These are phyloP conservation scores for Erinaceus europaeus DNA, from an alignment of 2,113 vertebrate genomes.

Conservation along the genomic window DNA sequence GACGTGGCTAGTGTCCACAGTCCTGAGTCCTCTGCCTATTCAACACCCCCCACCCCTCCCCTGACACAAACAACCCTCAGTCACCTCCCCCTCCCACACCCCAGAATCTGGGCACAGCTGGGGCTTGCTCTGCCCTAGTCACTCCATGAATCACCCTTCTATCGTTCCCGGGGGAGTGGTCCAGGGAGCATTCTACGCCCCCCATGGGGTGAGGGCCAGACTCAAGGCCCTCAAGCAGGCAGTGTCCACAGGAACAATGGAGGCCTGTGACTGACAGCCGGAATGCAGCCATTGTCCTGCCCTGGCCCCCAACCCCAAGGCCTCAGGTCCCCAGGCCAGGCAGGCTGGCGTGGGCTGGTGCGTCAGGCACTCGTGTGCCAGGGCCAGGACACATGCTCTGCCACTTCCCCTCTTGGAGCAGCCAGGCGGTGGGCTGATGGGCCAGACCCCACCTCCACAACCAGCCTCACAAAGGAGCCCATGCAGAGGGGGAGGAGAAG, in stretches of 20 bases:
- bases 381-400: slow-evolving; percentile 43
- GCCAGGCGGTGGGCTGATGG: neutral
- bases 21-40: slow-evolving; percentile 63
- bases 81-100: slow-evolving; percentile 61
- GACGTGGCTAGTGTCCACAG: slow-evolving; percentile 67
- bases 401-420: slow-evolving; percentile 29
- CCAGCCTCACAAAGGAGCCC: slow-evolving; percentile 40
- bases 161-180: slow-evolving; percentile 87
- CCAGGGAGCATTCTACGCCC: slow-evolving; percentile 84
- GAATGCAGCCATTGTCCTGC: slow-evolving; percentile 83
- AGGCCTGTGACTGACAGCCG: slow-evolving; percentile 76
- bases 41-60: slow-evolving; percentile 50
- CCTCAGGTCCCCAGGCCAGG: slow-evolving; percentile 67
- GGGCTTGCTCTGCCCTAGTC: slow-evolving; percentile 87
- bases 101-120: slow-evolving; percentile 81
- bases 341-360: slow-evolving; percentile 66
- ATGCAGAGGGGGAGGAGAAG: neutral
- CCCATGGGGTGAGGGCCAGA: slow-evolving; percentile 85
- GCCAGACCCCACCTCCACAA: slow-evolving; percentile 39
- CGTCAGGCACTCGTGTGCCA: slow-evolving; percentile 65
- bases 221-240: slow-evolving; percentile 65
- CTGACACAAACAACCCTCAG: slow-evolving; percentile 84
- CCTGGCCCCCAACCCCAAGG: slow-evolving; percentile 76
- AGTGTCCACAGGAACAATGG: slow-evolving; percentile 87
- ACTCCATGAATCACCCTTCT: slow-evolving; percentile 92